Conservation (phyloP, 2,888 invertebrate genomes). For the Sialis lutaria region DNA sequence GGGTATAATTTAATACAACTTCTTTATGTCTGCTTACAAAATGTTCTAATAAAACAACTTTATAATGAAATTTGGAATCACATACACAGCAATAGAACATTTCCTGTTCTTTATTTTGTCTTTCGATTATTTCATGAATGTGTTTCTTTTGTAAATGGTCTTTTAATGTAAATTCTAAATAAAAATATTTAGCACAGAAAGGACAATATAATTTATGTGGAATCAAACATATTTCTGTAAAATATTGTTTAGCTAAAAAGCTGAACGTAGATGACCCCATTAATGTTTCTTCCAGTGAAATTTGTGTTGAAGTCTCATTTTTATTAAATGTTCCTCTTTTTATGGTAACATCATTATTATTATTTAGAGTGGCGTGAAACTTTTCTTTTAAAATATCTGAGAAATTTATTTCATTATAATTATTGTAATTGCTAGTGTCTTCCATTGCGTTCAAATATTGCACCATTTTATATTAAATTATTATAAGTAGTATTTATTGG, state of each 20-base stretch:
- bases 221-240: background rate
- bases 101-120: background rate
- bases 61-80: background rate
- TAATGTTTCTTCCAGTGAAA: background rate
- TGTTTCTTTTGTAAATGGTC: background rate
- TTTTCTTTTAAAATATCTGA: background rate
- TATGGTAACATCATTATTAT: background rate
- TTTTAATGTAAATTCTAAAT: background rate
- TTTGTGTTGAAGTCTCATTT: background rate
- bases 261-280: background rate
- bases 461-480: no score
- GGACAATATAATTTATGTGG: constrained; percentile 1
- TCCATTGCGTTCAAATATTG: no score
- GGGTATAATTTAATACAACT: background rate
- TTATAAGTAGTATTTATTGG: no score
- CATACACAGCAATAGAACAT: background rate
- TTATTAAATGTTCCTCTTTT: background rate
- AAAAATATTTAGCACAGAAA: background rate
- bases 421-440: background rate
- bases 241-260: background rate
- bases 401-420: background rate
- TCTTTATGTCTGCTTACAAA: background rate
- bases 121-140: background rate
- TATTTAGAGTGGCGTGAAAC: background rate
- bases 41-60: background rate